Evolutionary conservation across 2,888 invertebrate species (phyloP).

Genomic region (Drosophila differens): DNA sequence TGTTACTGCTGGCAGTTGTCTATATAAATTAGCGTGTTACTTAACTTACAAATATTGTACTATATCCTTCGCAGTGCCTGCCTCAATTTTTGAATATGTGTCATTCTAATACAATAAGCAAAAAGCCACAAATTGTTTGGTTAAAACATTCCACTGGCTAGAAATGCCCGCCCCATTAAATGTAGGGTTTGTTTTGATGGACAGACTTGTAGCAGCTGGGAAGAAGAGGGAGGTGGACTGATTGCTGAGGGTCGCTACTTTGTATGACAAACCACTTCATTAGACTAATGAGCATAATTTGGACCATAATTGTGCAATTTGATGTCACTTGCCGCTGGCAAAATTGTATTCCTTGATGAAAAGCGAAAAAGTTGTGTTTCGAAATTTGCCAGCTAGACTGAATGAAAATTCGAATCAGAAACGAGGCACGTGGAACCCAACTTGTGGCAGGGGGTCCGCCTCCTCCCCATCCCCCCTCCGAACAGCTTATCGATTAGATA

Average conservation of each 20-base stretch:
- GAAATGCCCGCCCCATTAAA: background rate
- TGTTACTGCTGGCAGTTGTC: background rate
- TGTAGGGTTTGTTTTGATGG: conserved; percentile 23
- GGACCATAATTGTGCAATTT: conserved; percentile 62
- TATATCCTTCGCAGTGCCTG: background rate
- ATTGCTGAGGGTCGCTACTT: conserved; percentile 21
- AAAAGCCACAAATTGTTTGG: background rate
- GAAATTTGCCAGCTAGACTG: conserved; percentile 35
- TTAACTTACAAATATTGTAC: fast-evolving
- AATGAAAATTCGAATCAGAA: background rate
- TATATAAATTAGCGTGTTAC: background rate
- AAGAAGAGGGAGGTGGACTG: background rate
- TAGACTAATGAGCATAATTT: conserved; percentile 79
- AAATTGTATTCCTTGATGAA: conserved; percentile 26
- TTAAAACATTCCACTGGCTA: background rate
- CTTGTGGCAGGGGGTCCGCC: background rate
- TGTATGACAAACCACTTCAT: conserved; percentile 71
- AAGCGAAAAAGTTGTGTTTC: conserved; percentile 4
- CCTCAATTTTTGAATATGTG: background rate
- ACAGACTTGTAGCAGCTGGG: conserved; percentile 10
- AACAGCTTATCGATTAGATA: conserved; percentile 75
- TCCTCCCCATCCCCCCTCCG: background rate
- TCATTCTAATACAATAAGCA: background rate
- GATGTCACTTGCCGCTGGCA: conserved; percentile 44
- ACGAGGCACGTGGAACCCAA: conserved; percentile 14